Evolutionary conservation across 2,113 vertebrate genomes (phyloP).

Genomic region (Pogona vitticeps): DNA sequence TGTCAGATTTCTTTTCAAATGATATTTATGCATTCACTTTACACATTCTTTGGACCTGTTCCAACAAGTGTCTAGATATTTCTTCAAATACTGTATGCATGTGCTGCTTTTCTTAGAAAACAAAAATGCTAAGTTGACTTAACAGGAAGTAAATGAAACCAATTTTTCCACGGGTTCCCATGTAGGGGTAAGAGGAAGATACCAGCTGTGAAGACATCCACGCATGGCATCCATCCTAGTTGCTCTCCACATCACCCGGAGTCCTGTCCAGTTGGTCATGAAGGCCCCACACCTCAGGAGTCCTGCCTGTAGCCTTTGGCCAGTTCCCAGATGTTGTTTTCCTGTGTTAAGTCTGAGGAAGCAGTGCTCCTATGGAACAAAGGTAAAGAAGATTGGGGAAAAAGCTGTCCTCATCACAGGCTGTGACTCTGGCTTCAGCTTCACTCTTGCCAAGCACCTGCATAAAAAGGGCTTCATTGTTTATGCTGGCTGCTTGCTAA

Average conservation of each 20-base stretch:
- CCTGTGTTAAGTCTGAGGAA: neutral
- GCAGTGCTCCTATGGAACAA: neutral
- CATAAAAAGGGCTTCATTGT: constrained; percentile 78
- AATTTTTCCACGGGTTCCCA: neutral
- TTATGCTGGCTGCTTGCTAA: constrained; percentile 80
- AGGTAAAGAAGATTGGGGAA: constrained; percentile 61
- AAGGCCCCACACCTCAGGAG: neutral
- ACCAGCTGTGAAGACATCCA: neutral
- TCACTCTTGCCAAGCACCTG: constrained; percentile 78
- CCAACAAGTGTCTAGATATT: neutral
- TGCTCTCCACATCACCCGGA: neutral
- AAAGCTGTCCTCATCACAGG: constrained; percentile 80
- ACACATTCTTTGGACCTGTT: neutral
- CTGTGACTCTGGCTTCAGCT: constrained; percentile 82
- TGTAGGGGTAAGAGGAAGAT: neutral
- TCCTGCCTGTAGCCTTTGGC: neutral
- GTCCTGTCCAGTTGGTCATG: neutral
- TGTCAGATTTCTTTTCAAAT: neutral
- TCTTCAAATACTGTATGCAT: no score
- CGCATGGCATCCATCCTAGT: neutral
- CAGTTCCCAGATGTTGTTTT: neutral
- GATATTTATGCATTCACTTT: neutral
- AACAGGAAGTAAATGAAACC: neutral
- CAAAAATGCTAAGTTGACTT: neutral
- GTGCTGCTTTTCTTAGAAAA: neutral